Evolutionary conservation across 37 sponge, comb jelly and placozoan genomes (phyloP).

Genomic region (Haliclona indistincta): DNA sequence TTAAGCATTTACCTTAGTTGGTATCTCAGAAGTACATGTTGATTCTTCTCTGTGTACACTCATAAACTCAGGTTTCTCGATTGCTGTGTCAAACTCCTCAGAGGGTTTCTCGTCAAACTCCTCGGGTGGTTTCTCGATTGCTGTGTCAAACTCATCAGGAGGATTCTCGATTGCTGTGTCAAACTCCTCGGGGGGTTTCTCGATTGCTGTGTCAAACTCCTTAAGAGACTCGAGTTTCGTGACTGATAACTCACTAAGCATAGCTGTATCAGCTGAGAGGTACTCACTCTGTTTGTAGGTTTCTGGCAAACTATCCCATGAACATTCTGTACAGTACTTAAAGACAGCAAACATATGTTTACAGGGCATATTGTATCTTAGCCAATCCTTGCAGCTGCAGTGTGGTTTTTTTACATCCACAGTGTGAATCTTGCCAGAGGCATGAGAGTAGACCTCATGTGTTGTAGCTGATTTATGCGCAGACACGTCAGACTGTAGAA

Average conservation of each 20-base stretch:
- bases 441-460: background rate
- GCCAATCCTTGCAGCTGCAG: slow-evolving; percentile 18
- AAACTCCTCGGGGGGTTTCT: too few species aligned
- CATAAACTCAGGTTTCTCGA: too few species aligned
- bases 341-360: slow-evolving; percentile 26
- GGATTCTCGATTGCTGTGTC: too few species aligned
- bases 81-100: too few species aligned
- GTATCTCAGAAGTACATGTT: too few species aligned
- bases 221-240: too few species aligned
- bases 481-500: background rate
- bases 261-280: slow-evolving; percentile 1
- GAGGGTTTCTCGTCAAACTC: too few species aligned
- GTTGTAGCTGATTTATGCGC: background rate
- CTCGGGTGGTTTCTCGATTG: too few species aligned
- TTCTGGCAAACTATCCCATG: background rate
- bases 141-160: too few species aligned
- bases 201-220: too few species aligned
- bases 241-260: background rate
- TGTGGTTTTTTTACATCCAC: background rate
- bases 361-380: slow-evolving; percentile 1
- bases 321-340: background rate
- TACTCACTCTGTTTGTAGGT: slow-evolving; percentile 11
- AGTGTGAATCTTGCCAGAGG: background rate
- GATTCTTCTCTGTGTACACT: too few species aligned
- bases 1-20: too few species aligned